Percentiles rank a stretch among this genome's conserved stretches.
Evolutionary conservation across 2,888 invertebrate species (phyloP).

Genomic region (Galerucella nymphaeae): DNA sequence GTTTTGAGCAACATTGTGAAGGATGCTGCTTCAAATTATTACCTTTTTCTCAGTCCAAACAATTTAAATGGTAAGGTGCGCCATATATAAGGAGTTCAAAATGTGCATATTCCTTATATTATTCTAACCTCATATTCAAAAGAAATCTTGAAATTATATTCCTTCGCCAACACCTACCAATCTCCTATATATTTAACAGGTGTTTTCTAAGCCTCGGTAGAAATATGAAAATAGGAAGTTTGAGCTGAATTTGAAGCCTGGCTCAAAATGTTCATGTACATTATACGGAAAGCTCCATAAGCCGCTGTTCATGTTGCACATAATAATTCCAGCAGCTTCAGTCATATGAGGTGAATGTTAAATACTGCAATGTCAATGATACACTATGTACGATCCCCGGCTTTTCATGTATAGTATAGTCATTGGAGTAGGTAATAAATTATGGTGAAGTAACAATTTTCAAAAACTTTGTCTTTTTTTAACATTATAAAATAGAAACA

Average conservation of each 20-base stretch:
- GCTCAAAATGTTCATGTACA: constrained; percentile 17
- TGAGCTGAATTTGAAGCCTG: constrained; percentile 8
- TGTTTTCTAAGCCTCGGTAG: constrained; percentile 10
- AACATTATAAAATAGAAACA: no score
- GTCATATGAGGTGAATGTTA: constrained; percentile 24
- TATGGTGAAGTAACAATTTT: no score
- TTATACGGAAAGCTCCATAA: constrained; percentile 28
- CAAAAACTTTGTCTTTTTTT: no score
- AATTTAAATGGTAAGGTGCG: no score
- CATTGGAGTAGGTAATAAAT: background rate
- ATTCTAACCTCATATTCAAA: background rate
- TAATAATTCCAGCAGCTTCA: constrained; percentile 23
- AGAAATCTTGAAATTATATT: background rate
- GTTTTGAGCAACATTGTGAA: no score
- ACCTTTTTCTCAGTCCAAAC: no score
- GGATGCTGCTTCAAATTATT: no score
- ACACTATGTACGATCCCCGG: background rate
- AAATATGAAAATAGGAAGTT: constrained; percentile 28
- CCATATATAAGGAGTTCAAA: background rate
- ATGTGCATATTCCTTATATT: background rate
- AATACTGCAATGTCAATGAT: constrained; percentile 6
- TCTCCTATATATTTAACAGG: constrained; percentile 17
- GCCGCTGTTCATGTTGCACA: constrained; percentile 25
- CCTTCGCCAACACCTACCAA: background rate
- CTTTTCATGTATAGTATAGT: background rate